Evolutionary conservation across 1,140 invertebrate genomes (phyloP).

Genomic region (Leptinotarsa defecta): DNA sequence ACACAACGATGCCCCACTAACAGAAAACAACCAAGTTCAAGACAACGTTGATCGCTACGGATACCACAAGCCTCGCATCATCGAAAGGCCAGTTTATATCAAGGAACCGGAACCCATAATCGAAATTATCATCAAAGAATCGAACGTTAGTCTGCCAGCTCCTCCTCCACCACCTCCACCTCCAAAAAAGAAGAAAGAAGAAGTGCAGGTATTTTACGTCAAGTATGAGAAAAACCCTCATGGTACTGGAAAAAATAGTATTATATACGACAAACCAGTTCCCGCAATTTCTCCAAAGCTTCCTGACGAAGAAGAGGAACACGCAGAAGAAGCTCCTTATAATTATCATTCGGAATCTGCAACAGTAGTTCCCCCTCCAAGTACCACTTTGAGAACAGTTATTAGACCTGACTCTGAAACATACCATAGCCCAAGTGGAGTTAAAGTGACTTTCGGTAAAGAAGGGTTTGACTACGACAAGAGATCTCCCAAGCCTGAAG

Average conservation of each 20-base stretch:
- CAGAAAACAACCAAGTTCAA: conserved; percentile 57
- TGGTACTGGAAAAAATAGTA: conserved; percentile 66
- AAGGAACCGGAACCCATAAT: conserved; percentile 87
- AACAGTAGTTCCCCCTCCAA: conserved; percentile 61
- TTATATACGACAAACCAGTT: conserved; percentile 77
- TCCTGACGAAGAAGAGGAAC: conserved; percentile 63
- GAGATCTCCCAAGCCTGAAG: conserved; percentile 56
- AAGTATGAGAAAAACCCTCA: conserved; percentile 83
- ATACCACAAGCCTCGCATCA: conserved; percentile 55
- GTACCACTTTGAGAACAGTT: conserved; percentile 79
- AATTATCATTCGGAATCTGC: conserved; percentile 55
- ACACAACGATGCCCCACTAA: conserved; percentile 59
- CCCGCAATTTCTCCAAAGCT: conserved; percentile 72
- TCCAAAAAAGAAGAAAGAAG: conserved; percentile 72
- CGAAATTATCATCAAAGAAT: conserved; percentile 89
- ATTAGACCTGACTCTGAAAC: conserved; percentile 82
- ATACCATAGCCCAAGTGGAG: conserved; percentile 75
- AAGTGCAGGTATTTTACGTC: conserved; percentile 87
- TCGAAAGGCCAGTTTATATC: conserved; percentile 64
- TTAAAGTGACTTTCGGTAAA: conserved; percentile 76
- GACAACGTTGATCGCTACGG: conserved; percentile 49
- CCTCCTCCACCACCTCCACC: conserved; percentile 60
- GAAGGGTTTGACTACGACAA: conserved; percentile 63
- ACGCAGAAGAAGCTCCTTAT: conserved; percentile 55
- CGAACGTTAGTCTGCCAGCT: conserved; percentile 78